Base-by-base conservation (phyloP, 2,888 invertebrate species). In the Melinaea marsaeus region DNA sequence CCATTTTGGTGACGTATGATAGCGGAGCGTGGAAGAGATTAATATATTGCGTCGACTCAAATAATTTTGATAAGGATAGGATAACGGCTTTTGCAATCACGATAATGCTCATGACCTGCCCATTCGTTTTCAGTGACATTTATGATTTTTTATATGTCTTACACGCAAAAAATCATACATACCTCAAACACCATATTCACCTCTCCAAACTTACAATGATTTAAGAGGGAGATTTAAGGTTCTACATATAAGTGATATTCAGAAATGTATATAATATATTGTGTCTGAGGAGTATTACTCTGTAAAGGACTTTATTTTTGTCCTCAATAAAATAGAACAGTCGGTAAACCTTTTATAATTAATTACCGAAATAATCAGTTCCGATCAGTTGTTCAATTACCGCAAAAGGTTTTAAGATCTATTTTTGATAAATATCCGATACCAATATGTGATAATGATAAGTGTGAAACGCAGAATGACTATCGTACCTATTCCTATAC, bases 391-490 rank as follows among this genome's bases (percentile, higher is more conserved):
- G 51, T 51, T 32, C 3, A 56, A 35, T 2, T 35, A 35, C n/a
- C 55, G 55, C 37, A 37, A 37, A 22, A n/a, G 34, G 55, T 56
- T 56, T 35, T 35, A 6, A 35, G 37, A 56, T 56, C n/a, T 6
- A 13, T 35, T 34, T 56, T 13, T 56, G 55, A 37, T 35, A 57
- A 57, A n/a, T 57, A 22, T 32, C 4, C 13, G 32, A 57, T 46
- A 32, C 13, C 32, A 54, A 13, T 47, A 51, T 56, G n/a, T 59
- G 13, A 56, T 48, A 46, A 48, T 58, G 35, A 56, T 45, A 35
- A 32, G 55, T 63, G 32, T 51, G 22, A 51, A 51, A 22, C 6
- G 46, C 46, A 22, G 22, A 22, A 22, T 22, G 22, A 22, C 22
- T 22, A 1, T 22, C 22, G 22, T 22, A 22, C 22, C 22, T 22